Conservation (phyloP, 2,797 vertebrate species). For the Muscicapa comitata region DNA sequence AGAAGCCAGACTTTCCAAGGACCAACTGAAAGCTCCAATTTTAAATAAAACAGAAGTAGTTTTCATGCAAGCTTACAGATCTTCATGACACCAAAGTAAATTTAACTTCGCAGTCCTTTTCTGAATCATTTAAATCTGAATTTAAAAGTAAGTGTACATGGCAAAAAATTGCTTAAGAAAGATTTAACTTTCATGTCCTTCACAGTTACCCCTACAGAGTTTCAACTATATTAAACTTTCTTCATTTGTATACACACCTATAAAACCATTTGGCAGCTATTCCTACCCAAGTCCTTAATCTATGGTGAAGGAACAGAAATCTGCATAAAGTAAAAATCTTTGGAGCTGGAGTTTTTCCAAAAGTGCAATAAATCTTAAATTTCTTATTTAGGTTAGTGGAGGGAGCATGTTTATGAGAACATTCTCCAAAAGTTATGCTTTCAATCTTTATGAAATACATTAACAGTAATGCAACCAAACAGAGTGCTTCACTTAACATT, state of each 20-base stretch:
- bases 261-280: background rate
- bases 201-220: background rate
- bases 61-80: slow-evolving; percentile 15
- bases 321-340: background rate
- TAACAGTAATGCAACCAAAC: background rate
- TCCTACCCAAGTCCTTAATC: background rate
- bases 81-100: slow-evolving; percentile 14
- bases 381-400: background rate
- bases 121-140: background rate
- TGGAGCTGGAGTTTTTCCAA: background rate
- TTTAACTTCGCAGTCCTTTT: background rate
- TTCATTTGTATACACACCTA: background rate
- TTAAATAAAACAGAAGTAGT: slow-evolving; percentile 23
- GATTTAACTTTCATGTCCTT: background rate
- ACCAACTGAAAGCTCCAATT: background rate
- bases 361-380: background rate
- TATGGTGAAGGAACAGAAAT: background rate
- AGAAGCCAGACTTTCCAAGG: slow-evolving; percentile 28
- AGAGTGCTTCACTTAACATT: background rate
- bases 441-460: background rate
- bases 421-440: background rate
- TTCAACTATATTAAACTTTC: background rate
- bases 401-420: background rate
- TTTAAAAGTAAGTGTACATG: background rate
- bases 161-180: background rate